Base-by-base conservation (phyloP, 2,888 invertebrate genomes). In the Augochlorella aurata region DNA sequence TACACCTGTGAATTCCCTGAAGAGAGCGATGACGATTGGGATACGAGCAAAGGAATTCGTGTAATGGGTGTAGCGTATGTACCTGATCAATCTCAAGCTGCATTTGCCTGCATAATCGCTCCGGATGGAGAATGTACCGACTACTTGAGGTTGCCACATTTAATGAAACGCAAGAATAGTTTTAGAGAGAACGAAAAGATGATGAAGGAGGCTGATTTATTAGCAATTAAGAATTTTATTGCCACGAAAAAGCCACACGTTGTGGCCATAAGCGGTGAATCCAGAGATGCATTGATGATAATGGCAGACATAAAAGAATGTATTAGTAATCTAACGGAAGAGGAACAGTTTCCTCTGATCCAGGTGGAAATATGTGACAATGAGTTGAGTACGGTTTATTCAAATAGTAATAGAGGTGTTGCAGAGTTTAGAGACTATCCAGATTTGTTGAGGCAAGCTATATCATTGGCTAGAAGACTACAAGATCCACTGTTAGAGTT, bases 401-500 rank as follows among this genome's bases (percentile, higher is more conserved):
- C 98, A 81, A 98, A 98, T 92, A 98, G 98, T 38, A 97, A 97
- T 87, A 97, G 97, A 90, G 98, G 98, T 66, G 94, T 95, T 93
- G 95, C 95, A 52, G 99, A 99, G 92, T 98, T 98, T 93, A 95
- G 98, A 83, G 99, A 99, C 91, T 99, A 98, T 94, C 99, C 99
- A 0, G 96, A 96, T 68, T 94, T 98, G 18, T 94, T 99, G 2
- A 95, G 98, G 0, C 98, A 99, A 94, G 98, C 99, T 0, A 96
- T 99, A 75, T 99, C 99, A 0, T 94, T 99, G 81, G 99, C 98
- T 0, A 95, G 99, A 38, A 95, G 98, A 80, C 94, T 99, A 90
- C 98, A 99, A 94, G 99, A 99, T 94, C 99, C 99, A 0, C 94
- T 99, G 0, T 96, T 99, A 83, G 99, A 99, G 93, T 99, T 98